Conservation (phyloP, 2,888 invertebrate genomes). For the Andrena camellia region DNA sequence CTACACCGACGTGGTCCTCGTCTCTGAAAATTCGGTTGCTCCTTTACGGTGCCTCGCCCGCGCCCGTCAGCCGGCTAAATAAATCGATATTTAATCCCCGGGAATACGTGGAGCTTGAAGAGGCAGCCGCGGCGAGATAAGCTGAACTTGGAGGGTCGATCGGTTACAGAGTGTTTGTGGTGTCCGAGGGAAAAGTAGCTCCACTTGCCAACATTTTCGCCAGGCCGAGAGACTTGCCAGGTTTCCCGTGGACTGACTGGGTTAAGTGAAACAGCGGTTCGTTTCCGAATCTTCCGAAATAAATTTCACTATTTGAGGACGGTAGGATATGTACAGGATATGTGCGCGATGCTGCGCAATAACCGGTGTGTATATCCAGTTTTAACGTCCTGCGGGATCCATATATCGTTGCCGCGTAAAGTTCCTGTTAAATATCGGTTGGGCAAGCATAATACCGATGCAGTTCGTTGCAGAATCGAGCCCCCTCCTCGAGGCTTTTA, state of each 20-base stretch:
- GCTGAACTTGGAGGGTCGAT: background rate
- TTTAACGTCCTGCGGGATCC: slow-evolving; percentile 23
- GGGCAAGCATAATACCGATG: slow-evolving; percentile 18
- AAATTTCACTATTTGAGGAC: background rate
- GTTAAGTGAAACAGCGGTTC: background rate
- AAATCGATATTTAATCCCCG: background rate
- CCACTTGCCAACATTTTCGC: background rate
- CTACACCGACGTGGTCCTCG: background rate
- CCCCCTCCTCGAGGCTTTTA: background rate
- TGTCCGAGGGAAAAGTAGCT: background rate
- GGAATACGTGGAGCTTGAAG: background rate
- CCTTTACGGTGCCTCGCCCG: background rate
- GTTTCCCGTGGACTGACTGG: too few species aligned
- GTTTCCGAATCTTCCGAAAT: background rate
- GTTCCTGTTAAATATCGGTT: slow-evolving; percentile 30
- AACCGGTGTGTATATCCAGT: slow-evolving; percentile 17
- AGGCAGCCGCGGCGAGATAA: slow-evolving; percentile 1
- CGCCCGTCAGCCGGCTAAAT: too few species aligned
- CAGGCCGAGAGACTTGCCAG: too few species aligned
- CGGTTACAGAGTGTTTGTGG: background rate
- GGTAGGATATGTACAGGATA: background rate
- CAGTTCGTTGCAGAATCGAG: slow-evolving; percentile 20
- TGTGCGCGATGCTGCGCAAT: slow-evolving; percentile 2
- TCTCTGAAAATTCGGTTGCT: background rate
- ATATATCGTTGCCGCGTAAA: slow-evolving; percentile 11